These are phyloP conservation scores for Pristionchus japonicus DNA, from an alignment of 2,888 invertebrate genomes.

Conservation along the genomic window DNA sequence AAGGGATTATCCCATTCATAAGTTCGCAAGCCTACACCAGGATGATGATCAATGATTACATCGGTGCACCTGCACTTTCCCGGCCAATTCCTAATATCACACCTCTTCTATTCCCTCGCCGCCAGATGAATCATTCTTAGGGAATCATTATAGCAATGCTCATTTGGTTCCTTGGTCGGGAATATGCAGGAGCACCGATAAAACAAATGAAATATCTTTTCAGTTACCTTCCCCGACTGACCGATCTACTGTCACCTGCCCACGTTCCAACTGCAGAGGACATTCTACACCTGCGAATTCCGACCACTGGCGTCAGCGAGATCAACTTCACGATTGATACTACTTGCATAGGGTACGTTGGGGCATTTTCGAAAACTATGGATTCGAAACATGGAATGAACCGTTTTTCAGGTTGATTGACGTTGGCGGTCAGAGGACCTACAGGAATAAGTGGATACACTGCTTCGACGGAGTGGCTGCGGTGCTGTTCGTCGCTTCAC, in stretches of 20 bases:
- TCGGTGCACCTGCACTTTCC: too few species aligned
- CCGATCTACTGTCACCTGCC: background rate
- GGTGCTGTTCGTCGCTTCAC: constrained; percentile 53
- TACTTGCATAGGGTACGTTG: background rate
- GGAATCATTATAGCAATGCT: too few species aligned
- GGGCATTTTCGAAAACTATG: background rate
- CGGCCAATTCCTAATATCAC: too few species aligned
- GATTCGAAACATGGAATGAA: background rate
- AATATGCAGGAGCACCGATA: too few species aligned
- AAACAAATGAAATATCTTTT: too few species aligned
- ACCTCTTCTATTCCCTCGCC: too few species aligned
- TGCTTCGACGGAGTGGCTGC: constrained; percentile 57
- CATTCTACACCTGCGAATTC: constrained; percentile 52
- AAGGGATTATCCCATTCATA: too few species aligned
- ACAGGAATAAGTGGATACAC: constrained; percentile 59
- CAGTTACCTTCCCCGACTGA: background rate
- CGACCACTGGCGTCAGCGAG: constrained; percentile 54
- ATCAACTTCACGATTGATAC: constrained; percentile 52
- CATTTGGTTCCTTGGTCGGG: too few species aligned
- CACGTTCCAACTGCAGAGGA: constrained; percentile 49
- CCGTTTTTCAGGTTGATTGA: constrained; percentile 51
- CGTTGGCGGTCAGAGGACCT: constrained; percentile 57
- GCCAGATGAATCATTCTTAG: too few species aligned
- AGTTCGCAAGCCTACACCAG: too few species aligned
- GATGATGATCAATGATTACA: too few species aligned